These are phyloP conservation scores for Xenopus laevis DNA, from an alignment of 2,113 vertebrate genomes.

Conservation along the genomic window DNA sequence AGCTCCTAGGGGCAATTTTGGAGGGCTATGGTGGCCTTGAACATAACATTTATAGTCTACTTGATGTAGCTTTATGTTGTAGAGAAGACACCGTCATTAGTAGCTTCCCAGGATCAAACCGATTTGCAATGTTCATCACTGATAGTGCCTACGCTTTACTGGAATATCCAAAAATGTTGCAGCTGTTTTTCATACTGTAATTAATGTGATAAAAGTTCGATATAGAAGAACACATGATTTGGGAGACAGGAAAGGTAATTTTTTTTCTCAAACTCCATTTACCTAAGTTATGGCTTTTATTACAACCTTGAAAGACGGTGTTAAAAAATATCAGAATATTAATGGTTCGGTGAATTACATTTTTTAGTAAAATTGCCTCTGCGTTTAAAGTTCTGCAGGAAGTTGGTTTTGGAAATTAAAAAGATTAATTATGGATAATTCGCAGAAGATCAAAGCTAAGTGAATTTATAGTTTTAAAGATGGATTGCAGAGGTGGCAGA, in stretches of 20 bases:
- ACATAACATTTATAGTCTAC: too few relatives aligned
- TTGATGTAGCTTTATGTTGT: too few relatives aligned
- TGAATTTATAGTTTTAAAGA: slow-evolving; percentile 29
- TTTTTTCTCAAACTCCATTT: not conserved
- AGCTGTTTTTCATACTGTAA: too few relatives aligned
- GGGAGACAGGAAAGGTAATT: not conserved
- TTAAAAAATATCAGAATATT: slow-evolving; percentile 30
- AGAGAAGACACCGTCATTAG: too few relatives aligned
- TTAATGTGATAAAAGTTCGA: too few relatives aligned
- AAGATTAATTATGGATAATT: slow-evolving; percentile 43
- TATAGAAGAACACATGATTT: too few relatives aligned
- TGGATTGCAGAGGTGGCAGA: slow-evolving; percentile 27
- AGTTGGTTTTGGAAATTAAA: slow-evolving; percentile 33
- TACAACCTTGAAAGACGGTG: slow-evolving; percentile 34
- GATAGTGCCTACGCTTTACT: too few relatives aligned
- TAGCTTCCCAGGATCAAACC: too few relatives aligned
- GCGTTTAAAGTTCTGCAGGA: slow-evolving; percentile 29
- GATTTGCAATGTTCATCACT: too few relatives aligned
- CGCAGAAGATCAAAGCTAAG: slow-evolving; percentile 23
- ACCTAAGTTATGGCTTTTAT: slow-evolving; percentile 21
- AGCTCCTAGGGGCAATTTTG: too few relatives aligned
- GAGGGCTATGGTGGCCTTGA: too few relatives aligned
- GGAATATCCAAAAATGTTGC: too few relatives aligned
- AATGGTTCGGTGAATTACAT: slow-evolving; percentile 32
- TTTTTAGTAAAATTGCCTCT: slow-evolving; percentile 29